phyloP scores from a whole-genome alignment of 2,797 vertebrate species.

The Halcyon leucocephala region DNA sequence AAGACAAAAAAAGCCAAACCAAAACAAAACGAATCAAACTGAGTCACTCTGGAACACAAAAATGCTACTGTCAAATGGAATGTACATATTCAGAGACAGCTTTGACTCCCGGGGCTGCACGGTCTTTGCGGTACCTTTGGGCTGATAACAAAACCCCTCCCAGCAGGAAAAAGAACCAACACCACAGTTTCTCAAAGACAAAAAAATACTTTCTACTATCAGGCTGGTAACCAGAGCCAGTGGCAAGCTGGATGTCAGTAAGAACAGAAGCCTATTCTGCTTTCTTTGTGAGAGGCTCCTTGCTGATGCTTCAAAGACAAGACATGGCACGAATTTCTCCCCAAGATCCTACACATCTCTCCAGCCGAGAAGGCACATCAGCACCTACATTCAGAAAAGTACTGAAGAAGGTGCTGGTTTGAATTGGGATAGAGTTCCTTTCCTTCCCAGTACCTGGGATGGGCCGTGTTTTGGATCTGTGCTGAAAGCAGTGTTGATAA shows the following conservation, averaged over 20 bases:
- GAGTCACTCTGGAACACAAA: neutral
- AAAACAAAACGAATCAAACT: neutral
- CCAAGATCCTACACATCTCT: neutral
- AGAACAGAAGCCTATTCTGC: neutral
- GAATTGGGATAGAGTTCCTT: neutral
- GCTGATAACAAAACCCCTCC: neutral
- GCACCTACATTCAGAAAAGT: neutral
- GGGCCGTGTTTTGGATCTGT: no score
- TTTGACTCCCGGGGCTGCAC: neutral
- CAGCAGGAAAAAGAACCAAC: neutral
- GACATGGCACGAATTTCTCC: neutral
- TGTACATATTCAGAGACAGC: neutral
- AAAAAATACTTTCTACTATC: neutral
- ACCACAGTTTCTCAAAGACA: neutral
- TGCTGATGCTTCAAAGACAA: neutral
- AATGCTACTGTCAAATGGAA: neutral
- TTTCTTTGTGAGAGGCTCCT: neutral
- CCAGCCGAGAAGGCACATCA: neutral
- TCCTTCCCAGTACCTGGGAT: no score
- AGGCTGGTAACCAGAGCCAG: neutral
- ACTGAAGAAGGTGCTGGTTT: neutral
- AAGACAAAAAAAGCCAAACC: neutral
- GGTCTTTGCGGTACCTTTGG: neutral
- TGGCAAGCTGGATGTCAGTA: neutral
- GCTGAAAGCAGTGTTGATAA: neutral